A percentile compares a stretch with the other conserved stretches of the same genome.
Evolutionary conservation across 64 coral and sea anemone genomes (phyloP).

Genomic region (Exaiptasia diaphana): DNA sequence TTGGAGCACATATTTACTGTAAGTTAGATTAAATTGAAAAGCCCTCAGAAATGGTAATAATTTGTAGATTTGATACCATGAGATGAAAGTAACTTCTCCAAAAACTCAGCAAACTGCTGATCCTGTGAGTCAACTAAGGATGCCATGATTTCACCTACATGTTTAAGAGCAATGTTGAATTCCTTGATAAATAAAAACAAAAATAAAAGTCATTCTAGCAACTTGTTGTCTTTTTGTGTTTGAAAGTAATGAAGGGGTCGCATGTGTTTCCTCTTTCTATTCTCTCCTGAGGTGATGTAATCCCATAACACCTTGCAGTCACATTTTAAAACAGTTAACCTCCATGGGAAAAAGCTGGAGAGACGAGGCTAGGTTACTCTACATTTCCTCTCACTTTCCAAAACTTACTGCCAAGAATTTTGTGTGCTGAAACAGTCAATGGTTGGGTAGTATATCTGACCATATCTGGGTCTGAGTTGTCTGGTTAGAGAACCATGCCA

Average conservation of each 20-base stretch:
- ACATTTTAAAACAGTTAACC: background rate
- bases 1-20: too few species aligned
- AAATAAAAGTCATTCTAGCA: too few species aligned
- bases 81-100: slow-evolving; percentile 38
- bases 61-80: background rate
- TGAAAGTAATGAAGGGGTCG: background rate
- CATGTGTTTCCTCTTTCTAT: background rate
- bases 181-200: slow-evolving; percentile 34
- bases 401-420: too few species aligned
- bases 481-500: background rate
- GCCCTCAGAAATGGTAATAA: background rate
- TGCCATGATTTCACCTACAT: slow-evolving; percentile 56
- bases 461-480: background rate
- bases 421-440: background rate
- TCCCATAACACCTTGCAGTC: background rate
- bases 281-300: background rate
- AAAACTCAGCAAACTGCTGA: slow-evolving; percentile 45
- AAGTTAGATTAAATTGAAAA: background rate
- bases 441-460: background rate
- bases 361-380: background rate
- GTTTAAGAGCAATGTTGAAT: slow-evolving; percentile 66
- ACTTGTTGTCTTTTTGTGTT: background rate
- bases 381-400: too few species aligned
- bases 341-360: background rate
- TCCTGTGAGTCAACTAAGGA: slow-evolving; percentile 50